Base-by-base conservation (phyloP, 2,113 vertebrate genomes). In the Callorhinus ursinus region DNA sequence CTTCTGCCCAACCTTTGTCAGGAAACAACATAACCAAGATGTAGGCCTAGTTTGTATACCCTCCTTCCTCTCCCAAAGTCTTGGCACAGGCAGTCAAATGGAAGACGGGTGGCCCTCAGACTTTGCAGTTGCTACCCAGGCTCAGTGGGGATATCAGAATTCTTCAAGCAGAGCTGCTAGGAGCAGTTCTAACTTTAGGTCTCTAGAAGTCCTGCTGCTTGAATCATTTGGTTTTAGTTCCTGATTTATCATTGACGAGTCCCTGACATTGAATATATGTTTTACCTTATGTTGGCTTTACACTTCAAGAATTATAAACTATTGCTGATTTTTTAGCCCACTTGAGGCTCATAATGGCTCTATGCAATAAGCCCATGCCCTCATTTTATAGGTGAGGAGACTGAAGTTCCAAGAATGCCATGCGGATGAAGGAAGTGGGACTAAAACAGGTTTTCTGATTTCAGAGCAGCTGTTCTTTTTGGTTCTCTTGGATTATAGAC, bases 361-460 rank as follows among this genome's bases (percentile, higher is more conserved):
- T 82, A 53, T 61, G 82, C 46, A 22, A 36, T 59, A 85, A 93
- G 36, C 36, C 49, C 22, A 74, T 26, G 14, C 4, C n/a, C 13
- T 86, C 42, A 9, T 79, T 71, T 69, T 88, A 36, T 59, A n/a
- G 42, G 84, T 5, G 55, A 94, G 36, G 49, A 90, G 95, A 80
- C 0, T 92, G 19, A 90, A 80, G 69, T 95, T 94, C 85, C 90
- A 63, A 22, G 63, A 80, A 28, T 13, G 21, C 39, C 83, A 22
- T 65, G n/a, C 49, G 31, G 16, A 1, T 65, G 24, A 49, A 94
- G n/a, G 53, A 91, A 94, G 80, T 9, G 49, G 76, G 19, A 31
- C 65, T n/a, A 85, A 65, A 92, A 57, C 26, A 76, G 69, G 28
- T 51, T 87, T 89, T 97, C 49, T 93, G 80, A 31, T 72, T 93